Evolutionary conservation across 1,140 invertebrate genomes (phyloP).

Genomic region (Macrosteles quadrilineatus): DNA sequence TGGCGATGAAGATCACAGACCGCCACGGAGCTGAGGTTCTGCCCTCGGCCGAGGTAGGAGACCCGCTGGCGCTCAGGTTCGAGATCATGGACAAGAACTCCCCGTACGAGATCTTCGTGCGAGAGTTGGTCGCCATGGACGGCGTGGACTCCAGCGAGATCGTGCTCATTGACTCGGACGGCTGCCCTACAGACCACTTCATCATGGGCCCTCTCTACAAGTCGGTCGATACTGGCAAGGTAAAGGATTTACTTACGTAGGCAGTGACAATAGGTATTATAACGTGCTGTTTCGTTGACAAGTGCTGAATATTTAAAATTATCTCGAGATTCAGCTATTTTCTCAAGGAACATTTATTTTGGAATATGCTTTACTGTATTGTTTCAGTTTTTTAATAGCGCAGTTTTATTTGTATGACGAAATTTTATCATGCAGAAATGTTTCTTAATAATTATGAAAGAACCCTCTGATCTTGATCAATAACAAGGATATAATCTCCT

Average conservation of each 20-base stretch:
- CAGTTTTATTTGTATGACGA: too few species aligned
- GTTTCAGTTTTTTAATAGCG: too few species aligned
- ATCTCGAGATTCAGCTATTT: neutral
- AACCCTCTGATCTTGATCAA: too few species aligned
- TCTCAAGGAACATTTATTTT: too few species aligned
- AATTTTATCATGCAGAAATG: too few species aligned
- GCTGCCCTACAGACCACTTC: conserved; percentile 89
- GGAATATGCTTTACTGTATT: too few species aligned
- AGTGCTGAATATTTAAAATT: neutral
- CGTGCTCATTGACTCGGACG: conserved; percentile 85
- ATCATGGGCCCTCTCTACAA: conserved; percentile 91
- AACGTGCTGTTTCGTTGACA: too few species aligned
- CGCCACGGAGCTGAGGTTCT: conserved; percentile 76
- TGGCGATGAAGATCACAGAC: conserved; percentile 92
- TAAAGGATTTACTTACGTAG: conserved; percentile 31
- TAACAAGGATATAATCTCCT: too few species aligned
- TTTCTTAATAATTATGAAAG: too few species aligned
- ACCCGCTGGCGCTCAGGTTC: conserved; percentile 86
- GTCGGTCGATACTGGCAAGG: conserved; percentile 66
- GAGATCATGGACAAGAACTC: conserved; percentile 89
- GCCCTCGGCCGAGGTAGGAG: conserved; percentile 83
- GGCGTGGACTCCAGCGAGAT: conserved; percentile 91
- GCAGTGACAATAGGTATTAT: too few species aligned
- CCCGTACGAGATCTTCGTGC: conserved; percentile 93
- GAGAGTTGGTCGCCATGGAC: conserved; percentile 92